These are phyloP conservation scores for Sesia apiformis DNA, from an alignment of 2,888 invertebrate genomes.

Conservation along the genomic window DNA sequence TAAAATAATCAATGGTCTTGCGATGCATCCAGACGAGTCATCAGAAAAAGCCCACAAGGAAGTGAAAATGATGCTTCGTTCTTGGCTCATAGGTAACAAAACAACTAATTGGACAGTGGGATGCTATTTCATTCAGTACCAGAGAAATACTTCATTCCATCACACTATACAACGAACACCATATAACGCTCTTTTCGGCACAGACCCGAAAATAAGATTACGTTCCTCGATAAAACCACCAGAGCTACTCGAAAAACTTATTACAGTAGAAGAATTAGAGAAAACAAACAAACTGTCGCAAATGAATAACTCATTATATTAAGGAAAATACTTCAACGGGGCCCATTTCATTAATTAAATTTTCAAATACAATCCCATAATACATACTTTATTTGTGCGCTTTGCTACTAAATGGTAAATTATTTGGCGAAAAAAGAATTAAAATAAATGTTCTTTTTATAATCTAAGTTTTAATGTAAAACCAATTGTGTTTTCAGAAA, in stretches of 20 bases:
- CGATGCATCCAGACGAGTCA: neutral
- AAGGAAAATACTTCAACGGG: no score
- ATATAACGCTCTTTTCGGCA: slow-evolving; percentile 19
- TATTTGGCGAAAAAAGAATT: no score
- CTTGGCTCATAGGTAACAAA: slow-evolving; percentile 21
- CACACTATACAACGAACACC: slow-evolving; percentile 14
- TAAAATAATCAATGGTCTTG: slow-evolving; percentile 3
- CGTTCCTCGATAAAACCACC: neutral
- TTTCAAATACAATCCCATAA: no score
- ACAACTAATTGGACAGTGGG: slow-evolving; percentile 21
- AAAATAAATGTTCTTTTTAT: no score
- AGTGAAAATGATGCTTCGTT: slow-evolving; percentile 23
- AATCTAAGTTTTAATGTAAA: no score
- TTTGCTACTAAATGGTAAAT: no score
- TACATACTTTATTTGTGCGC: no score
- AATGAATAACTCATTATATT: no score
- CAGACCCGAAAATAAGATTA: slow-evolving; percentile 14
- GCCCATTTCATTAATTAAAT: no score
- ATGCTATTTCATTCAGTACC: slow-evolving; percentile 16
- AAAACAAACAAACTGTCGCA: neutral
- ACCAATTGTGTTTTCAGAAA: no score
- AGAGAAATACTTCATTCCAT: slow-evolving; percentile 18
- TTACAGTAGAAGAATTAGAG: neutral
- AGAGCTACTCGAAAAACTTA: neutral
- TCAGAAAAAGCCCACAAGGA: slow-evolving; percentile 18